Evolutionary conservation across 2,113 vertebrate genomes (phyloP), one percentile per base, ranked within the genome.

Genomic region (Eublepharis macularius): DNA sequence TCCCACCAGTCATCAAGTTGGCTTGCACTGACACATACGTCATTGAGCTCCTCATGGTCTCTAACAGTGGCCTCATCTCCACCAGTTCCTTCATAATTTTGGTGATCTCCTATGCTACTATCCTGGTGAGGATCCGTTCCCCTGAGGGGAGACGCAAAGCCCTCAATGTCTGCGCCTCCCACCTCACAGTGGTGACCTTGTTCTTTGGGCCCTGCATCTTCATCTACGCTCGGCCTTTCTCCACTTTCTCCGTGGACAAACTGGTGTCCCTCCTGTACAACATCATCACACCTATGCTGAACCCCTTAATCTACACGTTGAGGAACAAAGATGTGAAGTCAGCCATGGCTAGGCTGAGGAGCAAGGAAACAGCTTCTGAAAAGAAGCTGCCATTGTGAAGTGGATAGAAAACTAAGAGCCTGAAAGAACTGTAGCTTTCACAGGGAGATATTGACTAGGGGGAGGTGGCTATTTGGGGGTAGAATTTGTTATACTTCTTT

Each of bases 121-220:
- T 63, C 7, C 60, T 63, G 21, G 60, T 63, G 60, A 63, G 7
- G 60, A 63, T 63, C 60, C 60, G 60, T 26, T 63, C 60, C 60
- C 21, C 60, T 63, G 60, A 63, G 60, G 76, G 83, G 17, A 26
- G 88, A 17, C 81, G 85, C 66, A 93, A 91, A 63, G 89, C 86
- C 65, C 49, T 92, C 76, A 87, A 87, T 60, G 91, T 88, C 60
- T 47, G 92, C 34, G 81, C 89, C 49, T 87, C 93, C 79, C 90
- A 92, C 26, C 83, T 93, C 49, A 90, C 69, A 68, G 90, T 92
- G 54, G 90, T 93, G 73, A 68, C 90, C 76, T n/a, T 94, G 43
- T 92, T 94, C 78, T 91, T 90, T 69, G 91, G 88, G 54, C 89
- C 90, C 12, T 89, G 83, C 76, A 74, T 91, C 57, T 87, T 93